Evolutionary conservation across 1,140 invertebrate genomes (phyloP).

Genomic region (Chrysopa pallens): DNA sequence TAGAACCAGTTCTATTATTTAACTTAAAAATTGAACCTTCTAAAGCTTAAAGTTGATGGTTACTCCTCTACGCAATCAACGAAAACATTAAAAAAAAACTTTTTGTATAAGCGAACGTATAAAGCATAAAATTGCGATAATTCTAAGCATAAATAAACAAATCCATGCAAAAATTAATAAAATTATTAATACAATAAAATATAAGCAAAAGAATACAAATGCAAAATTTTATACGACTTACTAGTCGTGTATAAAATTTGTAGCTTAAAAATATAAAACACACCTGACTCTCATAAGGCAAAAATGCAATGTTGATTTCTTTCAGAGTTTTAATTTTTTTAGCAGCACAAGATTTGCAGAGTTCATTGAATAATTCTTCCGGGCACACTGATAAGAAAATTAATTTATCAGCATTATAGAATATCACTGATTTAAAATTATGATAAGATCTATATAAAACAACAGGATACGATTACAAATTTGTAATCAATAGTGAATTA

Average conservation of each 20-base stretch:
- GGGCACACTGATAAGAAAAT: slow-evolving; percentile 47
- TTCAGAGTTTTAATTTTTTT: slow-evolving; percentile 97
- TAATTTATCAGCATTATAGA: not conserved
- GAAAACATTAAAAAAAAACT: too few relatives aligned
- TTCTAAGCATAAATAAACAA: too few relatives aligned
- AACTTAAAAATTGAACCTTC: too few relatives aligned
- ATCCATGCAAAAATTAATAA: not conserved
- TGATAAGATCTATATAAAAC: not conserved
- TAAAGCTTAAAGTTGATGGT: too few relatives aligned
- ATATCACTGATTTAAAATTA: not conserved
- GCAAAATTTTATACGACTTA: not conserved
- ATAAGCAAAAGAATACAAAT: slow-evolving; percentile 1
- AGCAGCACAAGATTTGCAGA: slow-evolving; percentile 88
- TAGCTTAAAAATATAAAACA: slow-evolving; percentile 9
- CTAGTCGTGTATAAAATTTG: too few relatives aligned
- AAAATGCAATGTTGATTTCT: slow-evolving; percentile 99
- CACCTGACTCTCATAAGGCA: slow-evolving; percentile 98
- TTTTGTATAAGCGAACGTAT: too few relatives aligned
- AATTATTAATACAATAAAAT: not conserved
- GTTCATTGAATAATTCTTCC: slow-evolving; percentile 84
- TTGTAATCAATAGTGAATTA: too few relatives aligned
- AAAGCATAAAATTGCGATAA: too few relatives aligned
- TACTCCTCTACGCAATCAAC: too few relatives aligned
- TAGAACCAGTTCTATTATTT: too few relatives aligned
- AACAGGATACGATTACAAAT: too few relatives aligned